phyloP scores from a whole-genome alignment of 2,888 invertebrate species.

The Cheilosia impressa region DNA sequence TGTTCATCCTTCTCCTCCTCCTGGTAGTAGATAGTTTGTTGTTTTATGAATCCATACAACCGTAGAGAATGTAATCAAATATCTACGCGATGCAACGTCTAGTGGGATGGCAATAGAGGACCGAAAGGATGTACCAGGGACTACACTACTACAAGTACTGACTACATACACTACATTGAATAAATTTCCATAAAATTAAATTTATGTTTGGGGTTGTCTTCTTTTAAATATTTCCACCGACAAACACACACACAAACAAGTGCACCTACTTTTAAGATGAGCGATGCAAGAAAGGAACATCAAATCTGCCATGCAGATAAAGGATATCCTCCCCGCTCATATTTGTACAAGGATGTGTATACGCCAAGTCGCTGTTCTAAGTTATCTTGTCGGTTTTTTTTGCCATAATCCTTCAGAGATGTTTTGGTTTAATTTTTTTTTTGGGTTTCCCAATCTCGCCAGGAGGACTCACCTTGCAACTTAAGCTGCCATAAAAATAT shows the following conservation, averaged over 20 bases:
- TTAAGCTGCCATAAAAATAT: conserved; percentile 63
- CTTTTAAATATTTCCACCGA: conserved; percentile 64
- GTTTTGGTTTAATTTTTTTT: neutral
- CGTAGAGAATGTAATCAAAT: conserved; percentile 70
- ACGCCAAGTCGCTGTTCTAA: conserved; percentile 8
- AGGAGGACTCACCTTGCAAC: conserved; percentile 39
- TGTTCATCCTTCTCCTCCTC: conserved; percentile 31
- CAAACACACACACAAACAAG: conserved; percentile 3
- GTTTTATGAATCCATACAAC: conserved; percentile 73
- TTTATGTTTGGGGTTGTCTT: conserved; percentile 58
- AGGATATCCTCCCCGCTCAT: conserved; percentile 39
- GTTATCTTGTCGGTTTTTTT: conserved; percentile 47
- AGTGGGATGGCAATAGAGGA: conserved; percentile 22
- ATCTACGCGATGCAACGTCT: conserved; percentile 69
- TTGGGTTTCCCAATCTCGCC: conserved; percentile 27
- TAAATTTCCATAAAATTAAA: conserved; percentile 75
- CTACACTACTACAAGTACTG: conserved; percentile 11
- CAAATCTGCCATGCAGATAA: conserved; percentile 65
- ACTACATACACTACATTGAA: conserved; percentile 61
- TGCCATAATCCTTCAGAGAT: conserved; percentile 25
- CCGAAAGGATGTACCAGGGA: conserved; percentile 40
- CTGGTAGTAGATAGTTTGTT: conserved; percentile 59
- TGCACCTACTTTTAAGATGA: conserved; percentile 38
- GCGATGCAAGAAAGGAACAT: conserved; percentile 65
- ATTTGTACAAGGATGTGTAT: conserved; percentile 26